Percentiles rank a stretch among this genome's conserved stretches.
Conservation (phyloP, 2,797 vertebrate genomes). For the Hoplostethus atlanticus region DNA sequence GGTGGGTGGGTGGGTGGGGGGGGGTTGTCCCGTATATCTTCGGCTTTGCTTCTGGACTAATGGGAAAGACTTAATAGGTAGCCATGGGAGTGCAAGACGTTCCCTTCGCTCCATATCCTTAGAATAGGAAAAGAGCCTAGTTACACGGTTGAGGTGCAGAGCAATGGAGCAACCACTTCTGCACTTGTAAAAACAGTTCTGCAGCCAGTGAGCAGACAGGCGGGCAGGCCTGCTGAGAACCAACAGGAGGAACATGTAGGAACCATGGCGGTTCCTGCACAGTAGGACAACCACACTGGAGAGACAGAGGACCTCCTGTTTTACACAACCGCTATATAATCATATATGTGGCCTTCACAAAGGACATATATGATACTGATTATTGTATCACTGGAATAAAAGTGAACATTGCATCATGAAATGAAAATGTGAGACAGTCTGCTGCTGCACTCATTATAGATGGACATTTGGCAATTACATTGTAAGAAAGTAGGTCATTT, state of each 20-base stretch:
- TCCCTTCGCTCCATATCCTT: slow-evolving; percentile 69
- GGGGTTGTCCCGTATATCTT: slow-evolving; percentile 44
- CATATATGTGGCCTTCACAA: too few relatives aligned
- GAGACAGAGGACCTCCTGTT: slow-evolving; percentile 12
- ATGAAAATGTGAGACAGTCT: slow-evolving; percentile 44
- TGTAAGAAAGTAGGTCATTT: slow-evolving; percentile 18
- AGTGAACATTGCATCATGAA: slow-evolving; percentile 49
- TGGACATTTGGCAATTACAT: slow-evolving; percentile 33
- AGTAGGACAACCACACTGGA: slow-evolving; percentile 40
- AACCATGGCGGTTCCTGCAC: slow-evolving; percentile 40
- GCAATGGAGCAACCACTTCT: slow-evolving; percentile 82
- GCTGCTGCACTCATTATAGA: slow-evolving; percentile 4
- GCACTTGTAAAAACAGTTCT: slow-evolving; percentile 85
- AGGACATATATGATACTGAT: slow-evolving; percentile 14
- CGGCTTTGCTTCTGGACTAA: slow-evolving; percentile 52
- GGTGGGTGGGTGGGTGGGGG: slow-evolving; percentile 23
- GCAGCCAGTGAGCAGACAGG: slow-evolving; percentile 72
- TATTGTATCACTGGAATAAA: slow-evolving; percentile 38
- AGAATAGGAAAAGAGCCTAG: slow-evolving; percentile 80
- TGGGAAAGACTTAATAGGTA: slow-evolving; percentile 54
- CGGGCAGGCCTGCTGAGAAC: slow-evolving; percentile 71
- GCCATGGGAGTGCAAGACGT: slow-evolving; percentile 63
- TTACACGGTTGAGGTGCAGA: slow-evolving; percentile 83
- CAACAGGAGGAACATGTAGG: slow-evolving; percentile 56
- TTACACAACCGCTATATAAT: slow-evolving; percentile 9